Base-by-base conservation (phyloP, 1,140 invertebrate species). In the Paracyclopina nana region DNA sequence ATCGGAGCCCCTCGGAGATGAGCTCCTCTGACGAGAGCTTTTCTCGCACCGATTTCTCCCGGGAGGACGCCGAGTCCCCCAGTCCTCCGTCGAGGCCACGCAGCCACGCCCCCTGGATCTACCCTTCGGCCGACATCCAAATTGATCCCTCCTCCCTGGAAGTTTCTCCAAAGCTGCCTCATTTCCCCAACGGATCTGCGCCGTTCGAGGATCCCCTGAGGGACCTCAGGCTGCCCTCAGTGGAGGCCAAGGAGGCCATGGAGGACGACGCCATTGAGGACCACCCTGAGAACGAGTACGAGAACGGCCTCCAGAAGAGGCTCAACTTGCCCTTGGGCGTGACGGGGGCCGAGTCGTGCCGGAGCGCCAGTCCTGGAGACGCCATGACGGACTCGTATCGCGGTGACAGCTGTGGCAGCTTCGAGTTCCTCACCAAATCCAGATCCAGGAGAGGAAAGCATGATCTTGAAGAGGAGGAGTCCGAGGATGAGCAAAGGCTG, bases 21-120 rank as follows among this genome's bases (percentile, higher is more conserved):
- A 26, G 20, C 14, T 81, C 78, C 44, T 81, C 78, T 1, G 79
- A 82, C 59, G 80, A 82, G 60, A 80, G 77, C 60, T 81, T 79
- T 59, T 79, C 76, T 42, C 70, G 77, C 46, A 61, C 58, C 8
- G 59, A 60, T 50, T 59, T 59, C 31, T 60, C 58, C 27, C 77
- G 2, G 75, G 77, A 56, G 73, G 61, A 60, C 51, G 69, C 73
- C 43, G 68, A 70, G 72, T 2, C 72, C 74, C 69, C 2, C 60
- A 70, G 18, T 65, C 59, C 46, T 51, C 56, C 29, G 67, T 60
- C 63, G 63, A 53, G 63, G 64, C 56, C 1, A 65, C 64, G 61
- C 14, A 30, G 42, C 26, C 28, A 54, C 18, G 50, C 53, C 22
- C 70, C 72, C 49, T 75, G 72, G 66, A 60, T 74, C 11, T 74